Evolutionary conservation across 2,888 invertebrate genomes (phyloP).

Genomic region (Anoncus sp.): DNA sequence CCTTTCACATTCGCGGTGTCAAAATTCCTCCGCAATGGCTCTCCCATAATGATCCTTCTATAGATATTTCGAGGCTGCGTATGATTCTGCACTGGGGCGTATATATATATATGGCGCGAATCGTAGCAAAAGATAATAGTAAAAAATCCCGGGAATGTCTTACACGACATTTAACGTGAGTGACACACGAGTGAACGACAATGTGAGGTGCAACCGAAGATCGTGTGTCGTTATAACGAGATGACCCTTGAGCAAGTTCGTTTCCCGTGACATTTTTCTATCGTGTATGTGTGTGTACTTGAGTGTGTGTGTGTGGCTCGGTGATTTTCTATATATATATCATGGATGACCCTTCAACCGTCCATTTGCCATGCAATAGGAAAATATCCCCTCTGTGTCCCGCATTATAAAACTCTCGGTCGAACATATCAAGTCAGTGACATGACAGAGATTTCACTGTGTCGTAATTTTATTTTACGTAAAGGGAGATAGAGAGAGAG

Average conservation of each 20-base stretch:
- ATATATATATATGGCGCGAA: too few species aligned
- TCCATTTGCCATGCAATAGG: slow-evolving; percentile 31
- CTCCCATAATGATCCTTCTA: background rate
- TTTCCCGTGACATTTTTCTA: slow-evolving; percentile 11
- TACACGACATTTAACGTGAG: background rate
- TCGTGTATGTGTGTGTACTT: too few species aligned
- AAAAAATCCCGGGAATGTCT: background rate
- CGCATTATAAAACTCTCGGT: slow-evolving; percentile 43
- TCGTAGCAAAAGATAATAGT: too few species aligned
- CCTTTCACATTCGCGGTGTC: too few species aligned
- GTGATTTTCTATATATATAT: slow-evolving; percentile 30
- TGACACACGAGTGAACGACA: background rate
- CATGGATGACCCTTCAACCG: slow-evolving; percentile 56
- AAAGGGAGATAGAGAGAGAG: too few species aligned
- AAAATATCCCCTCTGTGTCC: slow-evolving; percentile 42
- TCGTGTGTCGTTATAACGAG: slow-evolving; percentile 54
- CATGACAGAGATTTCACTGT: slow-evolving; percentile 21
- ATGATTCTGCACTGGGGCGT: too few species aligned
- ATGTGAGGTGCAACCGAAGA: too few species aligned
- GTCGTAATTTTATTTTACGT: slow-evolving; percentile 18
- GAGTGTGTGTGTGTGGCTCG: too few species aligned
- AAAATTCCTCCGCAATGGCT: too few species aligned
- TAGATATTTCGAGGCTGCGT: too few species aligned
- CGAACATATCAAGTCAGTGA: background rate
- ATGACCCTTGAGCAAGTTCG: slow-evolving; percentile 33